Percentiles rank a stretch among this genome's conserved stretches.
phyloP scores from a whole-genome alignment of 2,797 vertebrate species.

The Eutrigla gurnardus region DNA sequence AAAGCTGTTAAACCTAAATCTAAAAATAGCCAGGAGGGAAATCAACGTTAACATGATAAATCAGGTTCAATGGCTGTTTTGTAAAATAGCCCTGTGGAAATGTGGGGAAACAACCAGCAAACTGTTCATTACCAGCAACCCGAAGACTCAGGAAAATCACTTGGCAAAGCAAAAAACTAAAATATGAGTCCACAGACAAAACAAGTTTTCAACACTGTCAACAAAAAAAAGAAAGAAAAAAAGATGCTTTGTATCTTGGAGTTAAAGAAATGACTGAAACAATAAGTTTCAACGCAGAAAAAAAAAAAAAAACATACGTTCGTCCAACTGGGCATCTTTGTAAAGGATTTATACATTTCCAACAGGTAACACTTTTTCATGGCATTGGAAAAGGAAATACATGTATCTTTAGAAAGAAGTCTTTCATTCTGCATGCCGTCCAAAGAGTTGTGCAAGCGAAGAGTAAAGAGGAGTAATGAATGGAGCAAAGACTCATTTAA shows the following conservation, averaged over 20 bases:
- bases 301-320: not conserved
- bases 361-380: conserved; percentile 24
- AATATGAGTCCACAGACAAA: conserved; percentile 36
- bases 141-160: conserved; percentile 15
- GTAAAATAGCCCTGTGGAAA: conserved; percentile 51
- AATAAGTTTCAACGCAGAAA: conserved; percentile 15
- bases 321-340: not conserved
- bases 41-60: conserved; percentile 61
- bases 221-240: conserved; percentile 35
- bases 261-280: conserved; percentile 26
- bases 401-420: conserved; percentile 14
- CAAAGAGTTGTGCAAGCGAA: conserved; percentile 41
- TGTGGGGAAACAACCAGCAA: conserved; percentile 63
- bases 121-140: conserved; percentile 45
- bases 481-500: conserved; percentile 31
- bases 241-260: conserved; percentile 14
- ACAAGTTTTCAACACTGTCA: conserved; percentile 25
- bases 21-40: conserved; percentile 67
- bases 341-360: conserved; percentile 24
- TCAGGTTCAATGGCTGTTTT: conserved; percentile 48
- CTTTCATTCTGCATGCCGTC: conserved; percentile 69
- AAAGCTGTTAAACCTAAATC: conserved; percentile 44
- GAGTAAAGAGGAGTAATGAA: conserved; percentile 56
- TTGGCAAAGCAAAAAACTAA: conserved; percentile 39
- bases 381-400: conserved; percentile 22